A percentile compares a stretch with the other conserved stretches of the same genome.
Evolutionary conservation across 2,888 invertebrate genomes (phyloP).

Genomic region (Drosophila austrosaltans): DNA sequence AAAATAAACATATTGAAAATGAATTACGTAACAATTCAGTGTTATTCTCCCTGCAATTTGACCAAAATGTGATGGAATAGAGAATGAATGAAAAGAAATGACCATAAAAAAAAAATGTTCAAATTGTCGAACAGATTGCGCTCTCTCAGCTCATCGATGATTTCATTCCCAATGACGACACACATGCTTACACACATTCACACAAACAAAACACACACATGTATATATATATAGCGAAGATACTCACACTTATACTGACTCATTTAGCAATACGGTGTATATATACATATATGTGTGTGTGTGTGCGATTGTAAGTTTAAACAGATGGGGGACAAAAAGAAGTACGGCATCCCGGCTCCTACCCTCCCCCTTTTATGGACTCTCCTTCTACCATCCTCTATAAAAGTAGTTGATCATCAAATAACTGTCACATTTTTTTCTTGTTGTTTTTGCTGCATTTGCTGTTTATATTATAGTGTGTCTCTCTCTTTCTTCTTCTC

Average conservation of each 20-base stretch:
- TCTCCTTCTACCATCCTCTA: no score
- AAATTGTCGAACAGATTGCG: conserved; percentile 10
- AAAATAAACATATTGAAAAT: conserved; percentile 61
- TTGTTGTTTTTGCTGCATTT: no score
- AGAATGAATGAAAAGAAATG: conserved; percentile 16
- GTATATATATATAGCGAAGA: background rate
- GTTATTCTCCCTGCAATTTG: conserved; percentile 56
- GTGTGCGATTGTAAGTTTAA: conserved; percentile 30
- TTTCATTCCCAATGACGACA: conserved; percentile 75
- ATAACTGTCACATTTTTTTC: background rate
- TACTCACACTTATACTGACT: no score
- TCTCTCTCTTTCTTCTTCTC: no score
- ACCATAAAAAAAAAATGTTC: conserved; percentile 23
- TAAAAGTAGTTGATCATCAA: conserved; percentile 3
- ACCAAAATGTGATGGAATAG: conserved; percentile 32
- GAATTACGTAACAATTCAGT: conserved; percentile 75
- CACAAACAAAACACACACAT: background rate
- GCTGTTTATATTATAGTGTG: no score
- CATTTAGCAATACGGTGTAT: conserved; percentile 1
- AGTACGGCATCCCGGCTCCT: background rate
- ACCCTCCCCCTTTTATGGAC: background rate
- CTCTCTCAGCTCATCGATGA: conserved; percentile 56
- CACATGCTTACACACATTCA: conserved; percentile 22
- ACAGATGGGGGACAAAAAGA: conserved; percentile 4
- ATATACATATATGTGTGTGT: conserved; percentile 13